Base-by-base conservation (phyloP, 2,888 invertebrate genomes). In the Trissolcus japonicus region DNA sequence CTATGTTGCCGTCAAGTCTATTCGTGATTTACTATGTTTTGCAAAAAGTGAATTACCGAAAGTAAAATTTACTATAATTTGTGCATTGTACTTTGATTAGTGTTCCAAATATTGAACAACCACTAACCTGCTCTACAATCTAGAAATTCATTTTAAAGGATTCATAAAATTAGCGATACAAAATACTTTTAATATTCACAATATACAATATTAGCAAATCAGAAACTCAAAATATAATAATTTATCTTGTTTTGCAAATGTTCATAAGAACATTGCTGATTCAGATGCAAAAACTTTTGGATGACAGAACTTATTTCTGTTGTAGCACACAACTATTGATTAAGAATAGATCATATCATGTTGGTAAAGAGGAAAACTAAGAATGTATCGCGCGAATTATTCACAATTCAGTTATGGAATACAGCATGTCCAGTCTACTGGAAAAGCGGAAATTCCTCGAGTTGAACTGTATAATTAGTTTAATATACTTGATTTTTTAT, bases 61-160 rank as follows among this genome's bases (percentile, higher is more conserved):
- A 46, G 46, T 16, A 7, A 46, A 46, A 46, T 16, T 46, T 16
- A 46, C 14, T 6, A 6, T 46, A 14, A 16, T 46, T 16, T 46
- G 11, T 16, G n/a, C 0, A 6, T 1, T 46, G 46, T 11, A 35
- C 9, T 14, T 46, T 46, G 14, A 46, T 46, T 11, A 46, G 16
- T 16, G 14, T 4, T 4, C 1, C 35, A 35, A 60, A 60, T 14
- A 59, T 60, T 60, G 35, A 25, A 35, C 16, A 60, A 50, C 11
- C 14, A 50, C 60, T 60, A 60, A 60, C 60, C 60, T 60, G 60
- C 50, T 46, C 11, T 56, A 35, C 7, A 35, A 35, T 35, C 9
- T 35, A 9, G 25, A 25, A 4, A 25, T 2, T 6, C 25, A 25
- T 4, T n/a, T n/a, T 25, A 25, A 4, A 25, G 4, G 25, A 25